Base-by-base conservation (phyloP, 2,797 vertebrate genomes). In the Gobionotothen gibberifrons region DNA sequence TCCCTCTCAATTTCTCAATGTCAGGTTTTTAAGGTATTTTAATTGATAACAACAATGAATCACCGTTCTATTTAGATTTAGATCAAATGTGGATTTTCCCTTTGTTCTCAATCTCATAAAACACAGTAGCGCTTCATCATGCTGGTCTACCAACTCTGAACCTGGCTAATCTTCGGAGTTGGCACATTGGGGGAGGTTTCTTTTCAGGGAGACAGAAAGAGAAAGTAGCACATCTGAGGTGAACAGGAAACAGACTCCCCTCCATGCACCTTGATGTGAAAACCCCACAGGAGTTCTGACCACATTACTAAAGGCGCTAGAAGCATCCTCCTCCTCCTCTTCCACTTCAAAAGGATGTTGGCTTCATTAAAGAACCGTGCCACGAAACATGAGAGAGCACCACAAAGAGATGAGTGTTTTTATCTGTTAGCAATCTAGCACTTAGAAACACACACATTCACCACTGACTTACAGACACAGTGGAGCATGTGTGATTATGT, bases 381-480 rank as follows among this genome's bases (percentile, higher is more conserved):
- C 72, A 72, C 70, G 80, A 85, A 84, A 82, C 52, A 56, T 29
- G 46, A 80, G 26, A 61, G 81, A 60, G 60, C 48, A 59, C 66
- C 75, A 71, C 79, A 86, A 85, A 87, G 81, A 84, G 61, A 82
- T 3, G 21, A 79, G 67, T 56, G 66, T 83, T 84, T 79, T 84
- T 84, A 70, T 79, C 70, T 39, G 60, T n/a, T 10, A 59, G 58
- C 2, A 26, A 73, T 55, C 69, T 68, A 12, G 9, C 56, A 57
- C 51, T 51, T 48, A 74, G 21, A 21, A 53, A 57, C 17, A 53
- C 11, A 44, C 29, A 73, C 52, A 54, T 8, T 46, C 43, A 43
- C 49, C 49, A 15, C 46, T 51, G 19, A 49, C 47, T 57, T 54
- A 6, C 19, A 62, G 16, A 29, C 39, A 8, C 32, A 44, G 42